These are phyloP conservation scores for Scaptomyza montana DNA, from an alignment of 1,140 invertebrate genomes.

Conservation along the genomic window DNA sequence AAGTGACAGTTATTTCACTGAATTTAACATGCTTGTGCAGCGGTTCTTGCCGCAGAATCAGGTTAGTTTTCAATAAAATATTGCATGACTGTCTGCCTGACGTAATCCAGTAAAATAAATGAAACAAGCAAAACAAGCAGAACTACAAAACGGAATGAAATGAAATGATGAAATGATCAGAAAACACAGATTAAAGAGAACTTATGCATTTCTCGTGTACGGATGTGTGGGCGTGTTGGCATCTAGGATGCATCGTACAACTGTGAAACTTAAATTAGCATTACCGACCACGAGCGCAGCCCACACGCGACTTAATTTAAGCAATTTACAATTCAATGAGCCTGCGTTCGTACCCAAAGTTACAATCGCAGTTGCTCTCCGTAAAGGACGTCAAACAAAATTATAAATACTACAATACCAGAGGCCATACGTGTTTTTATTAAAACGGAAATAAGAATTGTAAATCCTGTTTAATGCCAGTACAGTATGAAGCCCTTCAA, in stretches of 20 bases:
- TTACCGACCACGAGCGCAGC: constrained; percentile 17
- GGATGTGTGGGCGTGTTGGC: not conserved
- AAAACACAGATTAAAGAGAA: not conserved
- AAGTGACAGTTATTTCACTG: no score
- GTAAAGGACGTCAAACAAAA: not conserved
- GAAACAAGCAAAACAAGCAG: not conserved
- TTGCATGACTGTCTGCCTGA: not conserved
- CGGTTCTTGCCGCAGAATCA: not conserved
- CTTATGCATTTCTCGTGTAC: not conserved
- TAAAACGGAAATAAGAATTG: not conserved
- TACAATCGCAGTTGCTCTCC: not conserved
- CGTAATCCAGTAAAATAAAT: not conserved
- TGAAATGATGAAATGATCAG: not conserved
- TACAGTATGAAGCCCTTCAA: no score
- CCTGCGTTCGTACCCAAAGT: not conserved
- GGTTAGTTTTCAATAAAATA: not conserved
- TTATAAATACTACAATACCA: not conserved
- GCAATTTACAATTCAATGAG: constrained; percentile 38
- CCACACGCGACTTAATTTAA: constrained; percentile 15
- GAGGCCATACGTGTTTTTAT: not conserved
- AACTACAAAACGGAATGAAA: not conserved
- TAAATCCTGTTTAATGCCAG: no score
- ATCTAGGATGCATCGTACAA: constrained; percentile 4
- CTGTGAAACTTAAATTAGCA: constrained; percentile 24
- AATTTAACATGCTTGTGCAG: no score